Conservation (phyloP, 2,888 invertebrate genomes). For the Parnassius mnemosyne region DNA sequence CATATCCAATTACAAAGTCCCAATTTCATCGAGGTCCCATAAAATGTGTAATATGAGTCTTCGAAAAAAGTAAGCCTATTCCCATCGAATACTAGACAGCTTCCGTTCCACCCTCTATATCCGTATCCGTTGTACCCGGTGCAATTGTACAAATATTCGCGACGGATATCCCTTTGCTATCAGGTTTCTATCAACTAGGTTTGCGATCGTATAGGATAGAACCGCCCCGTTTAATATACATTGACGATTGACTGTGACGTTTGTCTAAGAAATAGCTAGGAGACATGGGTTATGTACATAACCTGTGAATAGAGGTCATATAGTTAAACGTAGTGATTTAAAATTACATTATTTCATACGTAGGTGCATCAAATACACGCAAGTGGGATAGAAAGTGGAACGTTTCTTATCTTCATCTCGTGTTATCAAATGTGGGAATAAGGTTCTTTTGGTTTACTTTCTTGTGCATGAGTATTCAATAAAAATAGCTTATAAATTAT, state of each 20-base stretch:
- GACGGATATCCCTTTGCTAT: slow-evolving; percentile 40
- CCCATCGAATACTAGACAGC: slow-evolving; percentile 35
- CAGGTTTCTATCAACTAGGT: slow-evolving; percentile 35
- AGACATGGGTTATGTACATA: not conserved
- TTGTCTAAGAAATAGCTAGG: not conserved
- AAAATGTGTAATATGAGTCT: slow-evolving; percentile 27
- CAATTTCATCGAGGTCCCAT: slow-evolving; percentile 51
- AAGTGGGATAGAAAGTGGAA: not conserved
- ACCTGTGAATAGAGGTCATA: not conserved
- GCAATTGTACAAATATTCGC: slow-evolving; percentile 55
- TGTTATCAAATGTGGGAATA: not conserved
- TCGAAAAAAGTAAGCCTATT: slow-evolving; percentile 41
- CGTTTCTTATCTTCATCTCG: not conserved
- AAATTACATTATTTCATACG: not conserved
- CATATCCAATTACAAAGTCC: slow-evolving; percentile 45
- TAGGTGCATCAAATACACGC: not conserved
- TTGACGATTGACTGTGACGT: slow-evolving; percentile 1
- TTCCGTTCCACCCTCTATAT: slow-evolving; percentile 38
- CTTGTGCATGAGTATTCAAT: not conserved
- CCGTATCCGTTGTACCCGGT: slow-evolving; percentile 42
- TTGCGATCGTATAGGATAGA: slow-evolving; percentile 16
- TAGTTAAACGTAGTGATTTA: not conserved
- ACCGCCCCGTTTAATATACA: slow-evolving; percentile 17
- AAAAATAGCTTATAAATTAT: not conserved
- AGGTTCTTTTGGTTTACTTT: not conserved